Percentiles rank a stretch among this genome's conserved stretches.
phyloP scores from a whole-genome alignment of 2,888 invertebrate species.

The Xestia rhomboidea region DNA sequence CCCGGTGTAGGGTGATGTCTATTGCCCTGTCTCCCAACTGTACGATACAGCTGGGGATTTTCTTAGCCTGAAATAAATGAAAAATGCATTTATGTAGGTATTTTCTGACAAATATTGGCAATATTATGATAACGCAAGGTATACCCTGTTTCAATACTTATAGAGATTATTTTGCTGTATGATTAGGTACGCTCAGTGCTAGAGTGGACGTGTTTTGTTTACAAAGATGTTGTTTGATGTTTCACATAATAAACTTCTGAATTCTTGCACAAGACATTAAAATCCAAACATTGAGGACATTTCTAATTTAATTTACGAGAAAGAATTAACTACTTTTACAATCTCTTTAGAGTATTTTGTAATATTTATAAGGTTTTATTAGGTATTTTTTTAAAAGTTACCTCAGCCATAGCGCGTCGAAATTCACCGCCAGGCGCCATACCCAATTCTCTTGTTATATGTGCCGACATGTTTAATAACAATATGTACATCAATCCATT shows the following conservation, averaged over 20 bases:
- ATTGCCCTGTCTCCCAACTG: conserved; percentile 98
- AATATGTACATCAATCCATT: conserved; percentile 98
- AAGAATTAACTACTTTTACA: not conserved
- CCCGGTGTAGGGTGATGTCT: conserved; percentile 97
- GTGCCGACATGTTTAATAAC: conserved; percentile 97
- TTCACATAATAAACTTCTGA: not conserved
- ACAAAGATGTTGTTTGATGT: not conserved
- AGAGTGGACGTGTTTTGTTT: not conserved
- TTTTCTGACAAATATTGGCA: not conserved
- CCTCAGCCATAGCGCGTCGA: conserved; percentile 97
- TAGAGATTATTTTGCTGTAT: not conserved
- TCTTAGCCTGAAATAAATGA: conserved; percentile 91
- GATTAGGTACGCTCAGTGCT: not conserved
- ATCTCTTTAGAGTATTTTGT: no score
- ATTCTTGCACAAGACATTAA: conserved; percentile 1
- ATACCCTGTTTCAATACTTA: not conserved
- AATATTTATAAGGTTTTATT: not conserved
- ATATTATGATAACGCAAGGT: conserved; percentile 15
- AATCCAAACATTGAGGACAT: not conserved
- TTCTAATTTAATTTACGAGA: not conserved
- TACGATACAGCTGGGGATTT: conserved; percentile 95
- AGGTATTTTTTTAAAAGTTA: conserved; percentile 75
- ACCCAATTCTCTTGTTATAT: conserved; percentile 97
- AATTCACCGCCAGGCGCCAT: conserved; percentile 99
- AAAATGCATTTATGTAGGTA: not conserved